Conservation (phyloP, 2,797 vertebrate species). For the Anableps anableps region DNA sequence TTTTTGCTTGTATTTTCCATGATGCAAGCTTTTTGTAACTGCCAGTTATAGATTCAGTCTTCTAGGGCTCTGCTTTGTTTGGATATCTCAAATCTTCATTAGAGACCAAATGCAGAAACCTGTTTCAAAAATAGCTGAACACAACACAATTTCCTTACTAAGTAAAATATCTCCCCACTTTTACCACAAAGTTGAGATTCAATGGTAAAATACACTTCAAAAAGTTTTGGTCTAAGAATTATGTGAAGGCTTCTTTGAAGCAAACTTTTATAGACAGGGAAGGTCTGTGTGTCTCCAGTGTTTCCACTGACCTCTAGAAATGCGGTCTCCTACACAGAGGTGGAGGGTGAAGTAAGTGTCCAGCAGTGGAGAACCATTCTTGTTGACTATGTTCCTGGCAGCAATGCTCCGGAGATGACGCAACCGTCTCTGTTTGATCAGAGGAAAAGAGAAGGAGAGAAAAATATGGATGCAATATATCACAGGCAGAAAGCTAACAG, state of each 20-base stretch:
- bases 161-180: no score
- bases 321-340: constrained; percentile 84
- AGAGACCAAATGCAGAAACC: no score
- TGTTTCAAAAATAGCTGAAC: no score
- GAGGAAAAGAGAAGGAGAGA: not conserved
- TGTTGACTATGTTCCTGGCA: constrained; percentile 94
- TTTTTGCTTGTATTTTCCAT: not conserved
- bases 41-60: no score
- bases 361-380: constrained; percentile 91
- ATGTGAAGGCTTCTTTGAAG: no score
- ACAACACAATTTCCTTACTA: no score
- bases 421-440: constrained; percentile 87
- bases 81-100: no score
- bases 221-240: not conserved
- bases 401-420: constrained; percentile 96
- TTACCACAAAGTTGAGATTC: not conserved
- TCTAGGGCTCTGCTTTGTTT: no score
- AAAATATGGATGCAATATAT: not conserved
- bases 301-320: constrained; percentile 87
- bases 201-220: not conserved
- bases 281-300: not conserved
- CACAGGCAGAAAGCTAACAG: constrained; percentile 19
- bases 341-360: constrained; percentile 98
- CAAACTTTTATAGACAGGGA: not conserved
- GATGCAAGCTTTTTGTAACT: no score